phyloP scores from a whole-genome alignment of 2,797 vertebrate genomes.

The Carcharodon carcharias region DNA sequence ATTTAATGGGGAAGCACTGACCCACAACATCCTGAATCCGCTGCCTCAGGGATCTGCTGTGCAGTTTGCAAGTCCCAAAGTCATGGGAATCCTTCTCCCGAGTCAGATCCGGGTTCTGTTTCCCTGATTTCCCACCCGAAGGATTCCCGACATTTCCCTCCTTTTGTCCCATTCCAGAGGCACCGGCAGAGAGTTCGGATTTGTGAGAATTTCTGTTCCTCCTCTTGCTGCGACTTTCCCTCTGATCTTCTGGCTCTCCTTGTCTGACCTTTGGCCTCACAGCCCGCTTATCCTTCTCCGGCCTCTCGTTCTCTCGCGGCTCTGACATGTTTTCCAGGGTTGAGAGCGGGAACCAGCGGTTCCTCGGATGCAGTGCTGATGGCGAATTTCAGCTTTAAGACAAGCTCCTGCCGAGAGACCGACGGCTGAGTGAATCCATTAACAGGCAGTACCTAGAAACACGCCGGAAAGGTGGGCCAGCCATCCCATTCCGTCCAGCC shows the following conservation, averaged over 20 bases:
- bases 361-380: no score
- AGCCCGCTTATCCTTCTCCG: neutral
- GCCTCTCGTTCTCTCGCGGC: neutral
- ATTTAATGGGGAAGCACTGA: slow-evolving; percentile 74
- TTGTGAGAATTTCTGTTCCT: neutral
- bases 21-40: slow-evolving; percentile 76
- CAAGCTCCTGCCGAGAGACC: neutral
- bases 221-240: neutral
- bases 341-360: neutral
- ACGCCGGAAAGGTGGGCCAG: no score
- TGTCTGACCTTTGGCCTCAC: neutral
- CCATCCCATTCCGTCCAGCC: neutral
- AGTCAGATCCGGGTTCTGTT: neutral
- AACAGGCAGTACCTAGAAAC: neutral
- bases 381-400: neutral
- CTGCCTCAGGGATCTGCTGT: slow-evolving; percentile 62
- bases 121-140: neutral
- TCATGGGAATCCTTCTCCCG: neutral
- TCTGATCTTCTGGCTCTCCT: neutral
- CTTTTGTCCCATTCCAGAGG: neutral
- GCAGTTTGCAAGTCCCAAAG: neutral
- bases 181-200: neutral
- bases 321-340: neutral
- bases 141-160: neutral
- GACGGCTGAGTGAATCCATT: neutral